Evolutionary conservation across 1,140 invertebrate genomes (phyloP), one percentile per base, ranked within the genome.

Genomic region (Palaemon carinicauda): DNA sequence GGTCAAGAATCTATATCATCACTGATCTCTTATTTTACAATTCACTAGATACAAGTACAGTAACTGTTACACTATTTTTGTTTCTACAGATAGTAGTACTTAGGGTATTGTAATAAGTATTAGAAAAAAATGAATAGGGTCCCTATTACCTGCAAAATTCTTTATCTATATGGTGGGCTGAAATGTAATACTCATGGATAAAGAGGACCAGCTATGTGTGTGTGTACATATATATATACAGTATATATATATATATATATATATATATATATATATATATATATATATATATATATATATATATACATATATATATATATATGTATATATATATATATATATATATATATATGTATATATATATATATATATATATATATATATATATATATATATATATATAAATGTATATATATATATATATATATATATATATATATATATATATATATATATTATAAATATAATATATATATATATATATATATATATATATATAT

Each of bases 401-500:
- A 65, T 65, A 65, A n/a, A 65, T 65, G 1, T 24, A 24, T n/a
- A n/a, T n/a, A 24, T n/a, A 65, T 65, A 65, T 65, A 65, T 65
- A 65, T 65, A 24, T 24, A 24, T n/a, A n/a, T n/a, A 24, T n/a
- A 65, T 65, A 65, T 65, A 65, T 65, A 65, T 65, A 65, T 65
- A 65, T 65, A 65, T 65, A 65, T n/a, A 65, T 65, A 65, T 65
- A 65, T 65, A 65, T 65, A 65, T 21, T n/a, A n/a, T n/a, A n/a
- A n/a, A n/a, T n/a, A n/a, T n/a, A n/a, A 65, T 65, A 65, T 65
- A 65, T n/a, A 65, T 65, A 65, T 65, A 65, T 65, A 65, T 65
- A 65, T 21, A 65, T n/a, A 65, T 65, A 65, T 65, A 65, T 65
- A 65, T 65, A 24, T 65, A 24, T 65, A 24, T 65, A 21, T 65